Evolutionary conservation across 2,888 invertebrate genomes (phyloP).

Genomic region (Hyalella azteca): DNA sequence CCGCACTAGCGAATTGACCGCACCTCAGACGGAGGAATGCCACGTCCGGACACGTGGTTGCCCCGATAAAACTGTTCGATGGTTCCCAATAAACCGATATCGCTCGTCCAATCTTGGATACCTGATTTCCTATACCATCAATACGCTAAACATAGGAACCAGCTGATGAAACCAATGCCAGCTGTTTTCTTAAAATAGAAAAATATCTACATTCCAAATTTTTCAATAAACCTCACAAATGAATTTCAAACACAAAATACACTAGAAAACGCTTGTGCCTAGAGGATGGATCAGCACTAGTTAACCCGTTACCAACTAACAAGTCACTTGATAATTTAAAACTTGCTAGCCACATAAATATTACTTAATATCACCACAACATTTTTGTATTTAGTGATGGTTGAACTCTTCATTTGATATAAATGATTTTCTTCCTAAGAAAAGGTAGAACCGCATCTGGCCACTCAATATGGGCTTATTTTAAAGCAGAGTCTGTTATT

Average conservation of each 20-base stretch:
- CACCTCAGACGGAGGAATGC: not conserved
- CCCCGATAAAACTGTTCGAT: constrained; percentile 37
- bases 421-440: not conserved
- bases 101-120: constrained; percentile 35
- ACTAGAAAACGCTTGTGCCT: too few relatives aligned
- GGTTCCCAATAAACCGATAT: constrained; percentile 30
- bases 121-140: constrained; percentile 35
- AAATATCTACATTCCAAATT: constrained; percentile 4
- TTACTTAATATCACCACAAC: too few relatives aligned
- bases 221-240: not conserved
- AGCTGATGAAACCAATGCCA: constrained; percentile 9
- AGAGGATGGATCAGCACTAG: too few relatives aligned
- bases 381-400: too few relatives aligned
- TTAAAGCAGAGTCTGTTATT: constrained; percentile 18
- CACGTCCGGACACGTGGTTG: not conserved
- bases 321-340: too few relatives aligned
- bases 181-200: constrained; percentile 28
- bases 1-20: not conserved
- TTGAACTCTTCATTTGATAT: too few relatives aligned
- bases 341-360: too few relatives aligned
- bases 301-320: too few relatives aligned
- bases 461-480: constrained; percentile 10
- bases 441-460: not conserved
- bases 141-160: constrained; percentile 35
- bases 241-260: too few relatives aligned